phyloP scores from a whole-genome alignment of 2,113 vertebrate species.

The Fulica atra region DNA sequence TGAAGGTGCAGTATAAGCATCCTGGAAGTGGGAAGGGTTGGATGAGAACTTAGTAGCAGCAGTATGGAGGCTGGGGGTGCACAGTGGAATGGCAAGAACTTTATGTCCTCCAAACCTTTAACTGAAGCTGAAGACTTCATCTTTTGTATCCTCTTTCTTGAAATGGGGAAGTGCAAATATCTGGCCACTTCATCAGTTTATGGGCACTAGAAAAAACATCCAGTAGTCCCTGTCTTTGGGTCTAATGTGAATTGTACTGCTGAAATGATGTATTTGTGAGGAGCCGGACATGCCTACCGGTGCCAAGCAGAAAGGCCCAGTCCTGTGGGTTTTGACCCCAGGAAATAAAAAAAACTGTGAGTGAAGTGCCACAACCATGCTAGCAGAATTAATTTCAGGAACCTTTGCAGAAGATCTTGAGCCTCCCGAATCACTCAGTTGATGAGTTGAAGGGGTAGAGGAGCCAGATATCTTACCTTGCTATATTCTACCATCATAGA shows the following conservation, averaged over 20 bases:
- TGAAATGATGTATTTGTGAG: background rate
- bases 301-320: background rate
- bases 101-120: background rate
- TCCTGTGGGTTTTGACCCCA: background rate
- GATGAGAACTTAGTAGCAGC: background rate
- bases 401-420: background rate
- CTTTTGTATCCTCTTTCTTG: background rate
- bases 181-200: background rate
- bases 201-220: background rate
- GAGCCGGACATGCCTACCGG: background rate
- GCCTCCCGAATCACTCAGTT: background rate
- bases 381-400: background rate
- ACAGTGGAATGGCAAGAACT: background rate
- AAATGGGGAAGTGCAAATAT: background rate
- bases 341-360: background rate
- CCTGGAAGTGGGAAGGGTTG: background rate
- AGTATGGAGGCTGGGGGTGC: accelerated
- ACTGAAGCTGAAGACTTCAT: background rate
- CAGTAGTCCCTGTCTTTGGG: background rate
- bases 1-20: background rate
- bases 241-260: background rate
- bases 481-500: background rate
- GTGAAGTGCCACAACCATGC: background rate
- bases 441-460: background rate
- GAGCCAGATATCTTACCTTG: background rate